Percentiles rank a stretch among this genome's conserved stretches.
Conservation (phyloP, 2,113 vertebrate genomes). For the Strix aluco region DNA sequence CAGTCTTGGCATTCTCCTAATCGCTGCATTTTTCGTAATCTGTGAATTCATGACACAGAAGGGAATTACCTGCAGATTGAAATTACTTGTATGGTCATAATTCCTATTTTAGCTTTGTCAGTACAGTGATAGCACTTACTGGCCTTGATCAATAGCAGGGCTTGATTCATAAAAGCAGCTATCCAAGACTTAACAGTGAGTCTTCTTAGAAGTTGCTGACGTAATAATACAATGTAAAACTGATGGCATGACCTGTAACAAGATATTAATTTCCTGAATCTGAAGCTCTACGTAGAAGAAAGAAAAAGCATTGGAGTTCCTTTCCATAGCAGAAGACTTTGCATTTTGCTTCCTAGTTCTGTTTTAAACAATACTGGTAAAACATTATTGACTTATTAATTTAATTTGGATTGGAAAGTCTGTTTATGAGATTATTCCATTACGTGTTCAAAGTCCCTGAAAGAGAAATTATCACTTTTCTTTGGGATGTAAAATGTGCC, state of each 20-base stretch:
- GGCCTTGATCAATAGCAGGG: background rate
- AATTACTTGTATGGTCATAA: background rate
- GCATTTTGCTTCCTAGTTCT: background rate
- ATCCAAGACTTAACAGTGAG: background rate
- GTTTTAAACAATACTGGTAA: background rate
- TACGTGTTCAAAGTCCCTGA: background rate
- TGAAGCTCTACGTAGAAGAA: background rate
- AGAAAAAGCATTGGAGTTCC: background rate
- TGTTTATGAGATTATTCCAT: background rate
- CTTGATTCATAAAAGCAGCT: background rate
- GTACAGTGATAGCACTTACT: background rate
- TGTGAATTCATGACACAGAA: background rate
- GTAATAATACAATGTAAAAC: background rate
- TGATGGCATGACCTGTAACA: background rate
- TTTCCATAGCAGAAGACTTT: background rate
- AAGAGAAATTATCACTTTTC: background rate
- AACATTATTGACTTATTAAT: background rate
- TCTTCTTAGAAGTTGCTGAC: background rate
- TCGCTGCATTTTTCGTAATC: background rate
- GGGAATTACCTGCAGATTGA: background rate
- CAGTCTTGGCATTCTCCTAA: background rate
- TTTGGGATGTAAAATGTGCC: background rate
- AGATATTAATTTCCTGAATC: background rate
- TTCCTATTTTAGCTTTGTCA: background rate
- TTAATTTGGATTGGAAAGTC: background rate